Base-by-base conservation (phyloP, 2,113 vertebrate genomes). In the Nematolebias whitei region DNA sequence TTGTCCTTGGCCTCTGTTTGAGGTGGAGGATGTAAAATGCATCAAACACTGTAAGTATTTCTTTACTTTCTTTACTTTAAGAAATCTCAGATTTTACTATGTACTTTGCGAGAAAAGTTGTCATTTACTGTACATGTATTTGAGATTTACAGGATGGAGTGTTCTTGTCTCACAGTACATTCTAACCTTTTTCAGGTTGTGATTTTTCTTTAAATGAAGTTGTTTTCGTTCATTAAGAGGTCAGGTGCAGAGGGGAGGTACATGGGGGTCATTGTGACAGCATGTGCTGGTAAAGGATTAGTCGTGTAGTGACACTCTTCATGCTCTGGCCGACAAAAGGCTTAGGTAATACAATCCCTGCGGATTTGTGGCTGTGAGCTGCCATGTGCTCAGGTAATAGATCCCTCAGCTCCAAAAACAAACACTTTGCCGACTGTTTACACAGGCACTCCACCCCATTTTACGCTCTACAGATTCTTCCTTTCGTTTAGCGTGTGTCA, bases 331-430 rank as follows among this genome's bases (percentile, higher is more conserved):
- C 74, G 68, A 59, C 78, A 74, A 50, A 52, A 74, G 77, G 80
- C 11, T 87, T 77, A 84, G 57, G 53, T 65, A 78, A 56, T 57
- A 65, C 59, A 89, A 89, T 90, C 89, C 80, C 76, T 60, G 45
- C 20, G 52, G 85, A 88, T 89, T 82, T 84, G 83, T 67, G 73
- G 54, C 67, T 63, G 49, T 78, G 74, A 77, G 79, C 79, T 73
- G 78, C 85, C 88, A 90, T 89, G 85, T 83, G 80, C 70, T 85
- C 78, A 83, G 82, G 73, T 86, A 83, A 84, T 62, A 62, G 66
- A 87, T 76, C 81, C 51, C 50, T 63, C 5, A 16, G 32, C 71
- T 68, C 38, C 12, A 44, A 70, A 83, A 83, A 78, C 71, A 87
- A 77, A 68, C 22, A 69, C 76, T 79, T 71, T 79, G 80, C 77